phyloP scores from a whole-genome alignment of 2,888 invertebrate species.

The Ashinkailepas kermadecensis region DNA sequence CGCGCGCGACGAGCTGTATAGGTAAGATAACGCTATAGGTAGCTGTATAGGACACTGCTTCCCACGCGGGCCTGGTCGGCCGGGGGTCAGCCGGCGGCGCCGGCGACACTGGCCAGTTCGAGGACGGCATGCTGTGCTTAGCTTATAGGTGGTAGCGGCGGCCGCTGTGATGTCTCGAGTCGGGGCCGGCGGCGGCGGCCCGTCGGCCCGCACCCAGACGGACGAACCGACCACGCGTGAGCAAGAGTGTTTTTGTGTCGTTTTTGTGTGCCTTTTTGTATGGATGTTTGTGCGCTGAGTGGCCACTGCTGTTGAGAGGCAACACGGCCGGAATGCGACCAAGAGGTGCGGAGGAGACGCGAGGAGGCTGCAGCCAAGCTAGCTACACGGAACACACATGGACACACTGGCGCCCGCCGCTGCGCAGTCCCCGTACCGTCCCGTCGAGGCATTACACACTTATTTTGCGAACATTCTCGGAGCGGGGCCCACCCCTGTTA shows the following conservation, averaged over 20 bases:
- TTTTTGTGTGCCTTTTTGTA: background rate
- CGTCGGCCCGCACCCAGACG: background rate
- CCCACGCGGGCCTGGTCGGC: too few relatives aligned
- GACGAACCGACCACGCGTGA: background rate
- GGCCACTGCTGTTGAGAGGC: background rate
- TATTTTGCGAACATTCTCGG: background rate
- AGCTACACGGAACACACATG: background rate
- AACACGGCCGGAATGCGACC: background rate
- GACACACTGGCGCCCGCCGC: background rate
- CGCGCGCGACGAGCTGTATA: too few relatives aligned
- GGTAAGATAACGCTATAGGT: too few relatives aligned
- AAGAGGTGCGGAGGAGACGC: background rate
- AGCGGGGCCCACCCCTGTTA: background rate
- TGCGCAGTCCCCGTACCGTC: too few relatives aligned
- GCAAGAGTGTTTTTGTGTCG: background rate
- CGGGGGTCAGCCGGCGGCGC: too few relatives aligned
- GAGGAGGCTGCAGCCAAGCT: background rate
- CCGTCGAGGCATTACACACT: background rate
- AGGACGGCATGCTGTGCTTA: too few relatives aligned
- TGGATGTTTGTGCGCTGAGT: background rate
- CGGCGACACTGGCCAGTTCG: too few relatives aligned
- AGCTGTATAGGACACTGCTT: too few relatives aligned
- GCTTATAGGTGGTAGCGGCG: too few relatives aligned
- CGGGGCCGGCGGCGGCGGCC: background rate
- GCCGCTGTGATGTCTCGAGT: slow-evolving; percentile 13